phyloP scores from a whole-genome alignment of 2,888 invertebrate genomes.

The Noctua janthina region DNA sequence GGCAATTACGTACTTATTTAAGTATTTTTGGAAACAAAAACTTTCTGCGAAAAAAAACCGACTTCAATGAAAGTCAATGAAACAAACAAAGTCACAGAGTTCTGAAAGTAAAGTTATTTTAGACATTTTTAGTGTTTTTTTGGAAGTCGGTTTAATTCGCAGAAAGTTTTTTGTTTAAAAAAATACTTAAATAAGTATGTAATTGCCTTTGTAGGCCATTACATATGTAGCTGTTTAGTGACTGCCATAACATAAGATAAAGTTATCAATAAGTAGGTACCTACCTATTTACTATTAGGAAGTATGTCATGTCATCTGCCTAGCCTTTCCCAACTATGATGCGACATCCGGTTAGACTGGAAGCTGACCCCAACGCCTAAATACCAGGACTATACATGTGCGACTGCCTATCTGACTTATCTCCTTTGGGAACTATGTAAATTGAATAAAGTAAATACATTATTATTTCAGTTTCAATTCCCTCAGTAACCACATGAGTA shows the following conservation, averaged over 20 bases:
- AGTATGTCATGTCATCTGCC: neutral
- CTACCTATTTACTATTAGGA: neutral
- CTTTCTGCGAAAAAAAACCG: too few relatives aligned
- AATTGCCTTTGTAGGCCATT: too few relatives aligned
- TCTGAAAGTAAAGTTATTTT: too few relatives aligned
- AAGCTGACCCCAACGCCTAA: neutral
- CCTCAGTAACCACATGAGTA: slow-evolving; percentile 2
- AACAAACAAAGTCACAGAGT: too few relatives aligned
- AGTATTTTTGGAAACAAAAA: too few relatives aligned
- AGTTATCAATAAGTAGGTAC: neutral
- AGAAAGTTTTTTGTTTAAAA: neutral
- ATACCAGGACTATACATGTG: neutral
- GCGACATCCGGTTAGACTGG: neutral
- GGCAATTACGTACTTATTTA: too few relatives aligned
- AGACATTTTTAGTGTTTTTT: too few relatives aligned
- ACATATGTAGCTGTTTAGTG: neutral
- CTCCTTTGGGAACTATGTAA: neutral
- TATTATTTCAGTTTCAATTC: slow-evolving; percentile 22
- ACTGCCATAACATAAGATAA: neutral
- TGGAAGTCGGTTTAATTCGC: too few relatives aligned
- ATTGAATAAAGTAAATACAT: neutral
- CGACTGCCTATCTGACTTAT: neutral
- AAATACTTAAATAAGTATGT: neutral
- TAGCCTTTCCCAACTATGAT: neutral
- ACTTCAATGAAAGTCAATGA: too few relatives aligned